A percentile compares a stretch with the other conserved stretches of the same genome.
phyloP scores from a whole-genome alignment of 2,113 vertebrate genomes.

The Cynopterus brachyotis region DNA sequence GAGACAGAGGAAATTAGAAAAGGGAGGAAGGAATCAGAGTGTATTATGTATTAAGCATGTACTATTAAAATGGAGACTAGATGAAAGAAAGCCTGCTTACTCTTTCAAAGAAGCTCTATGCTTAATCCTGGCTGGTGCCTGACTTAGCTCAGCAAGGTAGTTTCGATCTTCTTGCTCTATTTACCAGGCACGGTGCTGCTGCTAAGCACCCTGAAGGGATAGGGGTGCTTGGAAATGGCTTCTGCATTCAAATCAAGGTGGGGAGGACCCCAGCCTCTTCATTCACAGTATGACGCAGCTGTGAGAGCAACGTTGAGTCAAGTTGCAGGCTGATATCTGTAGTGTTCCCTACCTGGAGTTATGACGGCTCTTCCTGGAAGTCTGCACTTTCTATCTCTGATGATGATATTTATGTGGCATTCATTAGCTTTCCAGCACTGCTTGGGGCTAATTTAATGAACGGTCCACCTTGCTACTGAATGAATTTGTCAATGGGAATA shows the following conservation, averaged over 20 bases:
- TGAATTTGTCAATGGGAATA: not conserved
- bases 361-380: not conserved
- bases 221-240: not conserved
- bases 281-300: not conserved
- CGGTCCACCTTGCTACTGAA: not conserved
- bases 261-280: not conserved
- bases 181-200: not conserved
- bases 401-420: not conserved
- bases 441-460: not conserved
- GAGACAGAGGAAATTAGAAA: not conserved
- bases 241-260: not conserved
- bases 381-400: not conserved
- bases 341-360: rapidly evolving
- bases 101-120: not conserved
- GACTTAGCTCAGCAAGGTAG: not conserved
- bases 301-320: not conserved
- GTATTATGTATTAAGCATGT: not conserved
- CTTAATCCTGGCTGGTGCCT: not conserved
- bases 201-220: constrained; percentile 6
- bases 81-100: not conserved
- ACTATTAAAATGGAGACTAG: not conserved
- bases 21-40: not conserved
- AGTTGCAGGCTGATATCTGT: not conserved
- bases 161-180: constrained; percentile 1
- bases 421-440: not conserved